These are phyloP conservation scores for Macrotrachela quadricornifera DNA, from an alignment of 1,140 invertebrate genomes.

Conservation along the genomic window DNA sequence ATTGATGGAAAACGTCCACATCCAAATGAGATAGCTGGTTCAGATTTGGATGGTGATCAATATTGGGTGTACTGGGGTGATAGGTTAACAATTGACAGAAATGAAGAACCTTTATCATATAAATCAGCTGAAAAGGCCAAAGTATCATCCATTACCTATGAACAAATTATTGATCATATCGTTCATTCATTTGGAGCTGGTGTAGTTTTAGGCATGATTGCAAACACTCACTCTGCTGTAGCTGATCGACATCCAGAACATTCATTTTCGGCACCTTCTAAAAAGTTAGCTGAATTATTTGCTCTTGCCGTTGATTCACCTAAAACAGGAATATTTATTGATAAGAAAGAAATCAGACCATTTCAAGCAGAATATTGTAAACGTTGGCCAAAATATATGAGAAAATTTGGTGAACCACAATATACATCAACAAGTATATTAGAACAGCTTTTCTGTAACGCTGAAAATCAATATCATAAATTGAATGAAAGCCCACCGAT, in stretches of 20 bases:
- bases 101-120: background rate
- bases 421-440: no score
- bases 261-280: background rate
- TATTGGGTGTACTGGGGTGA: conserved; percentile 25
- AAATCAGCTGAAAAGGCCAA: background rate
- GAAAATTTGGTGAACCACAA: background rate
- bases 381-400: conserved; percentile 1
- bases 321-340: background rate
- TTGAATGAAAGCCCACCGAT: no score
- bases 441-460: no score
- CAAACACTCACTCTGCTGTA: background rate
- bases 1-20: conserved; percentile 24
- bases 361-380: background rate
- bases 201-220: background rate
- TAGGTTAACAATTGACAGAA: background rate
- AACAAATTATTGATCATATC: background rate
- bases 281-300: background rate
- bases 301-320: conserved; percentile 2
- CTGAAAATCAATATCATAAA: no score
- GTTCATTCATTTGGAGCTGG: background rate
- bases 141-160: no score
- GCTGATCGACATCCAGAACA: background rate
- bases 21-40: conserved; percentile 31
- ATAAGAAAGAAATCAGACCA: background rate
- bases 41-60: conserved; percentile 30